phyloP scores from a whole-genome alignment of 2,113 vertebrate genomes.

The Semnopithecus entellus region DNA sequence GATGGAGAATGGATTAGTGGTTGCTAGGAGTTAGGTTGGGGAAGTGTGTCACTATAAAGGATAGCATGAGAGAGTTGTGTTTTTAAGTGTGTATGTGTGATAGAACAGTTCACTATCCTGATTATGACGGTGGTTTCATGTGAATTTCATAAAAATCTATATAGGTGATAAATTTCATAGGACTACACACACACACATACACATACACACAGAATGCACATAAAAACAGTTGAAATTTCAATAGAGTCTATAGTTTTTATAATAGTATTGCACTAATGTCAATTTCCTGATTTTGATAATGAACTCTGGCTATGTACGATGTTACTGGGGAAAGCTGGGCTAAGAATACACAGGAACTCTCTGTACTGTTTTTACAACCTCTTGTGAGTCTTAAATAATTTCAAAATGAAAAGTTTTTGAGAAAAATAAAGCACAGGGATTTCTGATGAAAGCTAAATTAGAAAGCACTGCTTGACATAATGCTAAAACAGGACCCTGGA shows the following conservation, averaged over 20 bases:
- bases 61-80: neutral
- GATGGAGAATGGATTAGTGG: neutral
- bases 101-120: neutral
- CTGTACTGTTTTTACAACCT: constrained; percentile 33
- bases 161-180: neutral
- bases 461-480: neutral
- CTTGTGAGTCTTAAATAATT: constrained; percentile 24
- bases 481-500: neutral
- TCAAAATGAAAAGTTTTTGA: constrained; percentile 24
- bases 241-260: neutral
- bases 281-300: neutral
- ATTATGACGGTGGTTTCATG: neutral
- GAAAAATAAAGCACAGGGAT: neutral
- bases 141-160: neutral
- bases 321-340: constrained; percentile 27
- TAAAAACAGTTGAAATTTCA: neutral
- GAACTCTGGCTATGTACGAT: neutral
- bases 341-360: neutral
- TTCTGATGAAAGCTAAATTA: neutral
- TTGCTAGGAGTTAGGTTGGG: neutral
- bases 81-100: neutral
- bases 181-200: neutral
- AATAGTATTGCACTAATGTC: neutral
- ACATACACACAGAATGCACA: neutral
- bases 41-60: neutral